A percentile compares a stretch with the other conserved stretches of the same genome.
Evolutionary conservation across 2,797 vertebrate species (phyloP).

Genomic region (Argya squamiceps): DNA sequence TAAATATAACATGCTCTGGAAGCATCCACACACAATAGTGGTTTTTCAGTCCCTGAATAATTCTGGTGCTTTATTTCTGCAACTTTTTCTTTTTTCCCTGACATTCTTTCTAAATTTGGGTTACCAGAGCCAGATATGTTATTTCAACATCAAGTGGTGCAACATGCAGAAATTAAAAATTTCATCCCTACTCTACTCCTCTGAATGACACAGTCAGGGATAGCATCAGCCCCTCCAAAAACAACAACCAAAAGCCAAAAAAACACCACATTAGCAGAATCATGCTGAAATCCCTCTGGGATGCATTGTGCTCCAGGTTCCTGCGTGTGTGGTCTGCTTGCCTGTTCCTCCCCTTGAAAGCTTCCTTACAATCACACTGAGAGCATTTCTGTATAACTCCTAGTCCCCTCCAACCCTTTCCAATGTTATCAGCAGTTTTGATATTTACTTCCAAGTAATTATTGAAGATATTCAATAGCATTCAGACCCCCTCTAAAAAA

Average conservation of each 20-base stretch:
- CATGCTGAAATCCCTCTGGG: not conserved
- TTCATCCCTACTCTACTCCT: not conserved
- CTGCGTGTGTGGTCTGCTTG: not conserved
- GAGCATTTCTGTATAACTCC: not conserved
- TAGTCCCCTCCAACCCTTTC: not conserved
- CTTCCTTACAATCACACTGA: not conserved
- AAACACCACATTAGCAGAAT: not conserved
- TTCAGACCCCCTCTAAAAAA: not conserved
- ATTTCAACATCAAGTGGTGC: not conserved
- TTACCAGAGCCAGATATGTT: not conserved
- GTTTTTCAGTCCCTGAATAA: not conserved
- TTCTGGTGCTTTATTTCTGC: not conserved
- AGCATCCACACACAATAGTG: not conserved
- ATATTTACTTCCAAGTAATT: constrained; percentile 23
- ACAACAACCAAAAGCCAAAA: not conserved
- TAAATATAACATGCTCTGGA: not conserved
- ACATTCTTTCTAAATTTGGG: not conserved
- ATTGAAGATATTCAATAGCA: not conserved
- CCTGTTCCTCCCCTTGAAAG: not conserved
- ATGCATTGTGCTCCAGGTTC: not conserved
- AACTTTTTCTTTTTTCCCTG: fast-evolving
- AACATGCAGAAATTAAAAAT: not conserved
- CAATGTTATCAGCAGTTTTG: not conserved
- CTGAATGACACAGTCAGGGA: not conserved
- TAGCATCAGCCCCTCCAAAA: not conserved